These are phyloP conservation scores for Rugalucina vietnamica DNA, from an alignment of 2,888 invertebrate species.

Conservation along the genomic window DNA sequence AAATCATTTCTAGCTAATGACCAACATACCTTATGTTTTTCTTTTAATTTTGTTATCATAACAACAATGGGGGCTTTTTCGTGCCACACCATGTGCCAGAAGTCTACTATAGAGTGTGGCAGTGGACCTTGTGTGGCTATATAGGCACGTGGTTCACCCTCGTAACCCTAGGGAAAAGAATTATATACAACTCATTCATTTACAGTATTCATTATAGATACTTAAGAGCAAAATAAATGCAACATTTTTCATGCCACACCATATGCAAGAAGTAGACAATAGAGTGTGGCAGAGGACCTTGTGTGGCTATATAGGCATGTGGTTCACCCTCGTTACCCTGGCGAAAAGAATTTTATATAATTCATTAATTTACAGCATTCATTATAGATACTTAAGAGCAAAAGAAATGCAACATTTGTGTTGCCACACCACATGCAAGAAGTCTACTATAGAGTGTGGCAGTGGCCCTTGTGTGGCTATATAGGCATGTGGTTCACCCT, in stretches of 20 bases:
- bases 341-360: not conserved
- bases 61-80: conserved; percentile 88
- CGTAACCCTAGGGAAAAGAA: conserved; percentile 89
- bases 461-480: conserved; percentile 97
- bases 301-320: conserved; percentile 95
- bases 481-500: conserved; percentile 93
- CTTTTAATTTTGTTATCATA: conserved; percentile 95
- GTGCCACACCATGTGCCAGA: conserved; percentile 94
- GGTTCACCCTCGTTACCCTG: conserved; percentile 96
- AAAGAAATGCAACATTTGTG: no score
- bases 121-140: conserved; percentile 97
- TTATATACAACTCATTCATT: no score
- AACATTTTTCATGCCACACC: conserved; percentile 89
- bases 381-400: no score
- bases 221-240: no score
- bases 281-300: conserved; percentile 95
- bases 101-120: conserved; percentile 94
- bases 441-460: conserved; percentile 94
- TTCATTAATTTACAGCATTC: no score
- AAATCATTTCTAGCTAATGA: no score
- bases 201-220: no score
- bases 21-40: conserved; percentile 86
- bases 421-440: conserved; percentile 94
- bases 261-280: conserved; percentile 96
- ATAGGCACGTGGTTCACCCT: conserved; percentile 93